A percentile compares a stretch with the other conserved stretches of the same genome.
phyloP scores from a whole-genome alignment of 2,113 vertebrate species.

The Rhea americana region DNA sequence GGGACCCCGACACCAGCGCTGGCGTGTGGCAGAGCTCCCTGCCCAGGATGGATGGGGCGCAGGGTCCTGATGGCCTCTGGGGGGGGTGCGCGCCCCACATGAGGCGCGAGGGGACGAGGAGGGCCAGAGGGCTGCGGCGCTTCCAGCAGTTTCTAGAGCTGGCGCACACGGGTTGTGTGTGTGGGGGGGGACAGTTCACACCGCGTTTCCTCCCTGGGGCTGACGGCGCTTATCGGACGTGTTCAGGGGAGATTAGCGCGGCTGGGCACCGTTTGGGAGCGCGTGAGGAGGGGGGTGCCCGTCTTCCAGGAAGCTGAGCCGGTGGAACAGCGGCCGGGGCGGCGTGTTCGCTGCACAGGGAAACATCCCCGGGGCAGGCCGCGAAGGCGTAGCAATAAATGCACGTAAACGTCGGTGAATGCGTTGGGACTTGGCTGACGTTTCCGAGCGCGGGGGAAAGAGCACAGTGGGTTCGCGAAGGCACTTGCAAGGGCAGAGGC shows the following conservation, averaged over 20 bases:
- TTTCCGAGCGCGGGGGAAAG: not conserved
- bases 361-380: accelerated
- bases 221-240: not conserved
- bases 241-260: constrained; percentile 44
- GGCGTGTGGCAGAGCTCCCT: not conserved
- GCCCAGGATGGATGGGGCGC: accelerated
- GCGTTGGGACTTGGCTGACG: not conserved
- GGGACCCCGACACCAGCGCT: accelerated
- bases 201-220: not conserved
- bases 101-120: not conserved
- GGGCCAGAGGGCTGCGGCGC: not conserved
- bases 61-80: no score
- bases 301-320: not conserved
- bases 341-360: not conserved
- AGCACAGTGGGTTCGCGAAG: accelerated
- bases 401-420: not conserved
- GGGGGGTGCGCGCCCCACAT: no score
- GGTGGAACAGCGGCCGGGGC: accelerated
- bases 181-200: not conserved
- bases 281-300: not conserved
- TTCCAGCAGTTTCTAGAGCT: not conserved
- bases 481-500: not conserved
- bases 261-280: constrained; percentile 4
- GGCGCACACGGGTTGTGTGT: not conserved
- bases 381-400: not conserved